A percentile compares a stretch with the other conserved stretches of the same genome.
Evolutionary conservation across 1,140 invertebrate genomes (phyloP).

Genomic region (Lasaia peninsularis): DNA sequence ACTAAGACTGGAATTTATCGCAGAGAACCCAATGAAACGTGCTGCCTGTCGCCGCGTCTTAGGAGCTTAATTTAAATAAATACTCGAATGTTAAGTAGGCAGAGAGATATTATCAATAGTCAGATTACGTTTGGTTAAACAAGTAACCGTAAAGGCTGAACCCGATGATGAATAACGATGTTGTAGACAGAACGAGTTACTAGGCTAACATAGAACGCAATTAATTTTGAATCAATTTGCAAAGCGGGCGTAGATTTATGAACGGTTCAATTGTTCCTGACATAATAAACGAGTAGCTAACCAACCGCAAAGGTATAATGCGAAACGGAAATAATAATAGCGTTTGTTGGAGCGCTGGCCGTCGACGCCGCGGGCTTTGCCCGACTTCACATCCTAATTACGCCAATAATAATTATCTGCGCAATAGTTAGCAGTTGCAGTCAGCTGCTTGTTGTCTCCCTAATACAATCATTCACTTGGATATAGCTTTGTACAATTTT

Average conservation of each 20-base stretch:
- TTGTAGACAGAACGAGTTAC: constrained; percentile 31
- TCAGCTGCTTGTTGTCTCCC: constrained; percentile 47
- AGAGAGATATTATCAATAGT: constrained; percentile 19
- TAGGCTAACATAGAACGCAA: constrained; percentile 42
- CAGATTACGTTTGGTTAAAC: constrained; percentile 44
- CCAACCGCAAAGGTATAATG: constrained; percentile 59
- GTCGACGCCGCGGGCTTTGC: constrained; percentile 60
- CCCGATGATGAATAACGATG: constrained; percentile 28
- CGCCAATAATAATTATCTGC: constrained; percentile 68
- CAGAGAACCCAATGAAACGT: constrained; percentile 33
- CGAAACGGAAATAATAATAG: constrained; percentile 72
- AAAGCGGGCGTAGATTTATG: constrained; percentile 54
- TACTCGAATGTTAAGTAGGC: constrained; percentile 26
- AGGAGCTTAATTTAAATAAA: constrained; percentile 24
- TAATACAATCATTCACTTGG: constrained; percentile 42
- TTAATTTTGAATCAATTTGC: constrained; percentile 67
- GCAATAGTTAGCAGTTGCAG: constrained; percentile 46
- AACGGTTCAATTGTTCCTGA: constrained; percentile 62
- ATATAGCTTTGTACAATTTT: constrained; percentile 21
- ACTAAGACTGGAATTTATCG: constrained; percentile 48
- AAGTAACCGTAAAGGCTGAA: constrained; percentile 44
- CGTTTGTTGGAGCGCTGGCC: constrained; percentile 57
- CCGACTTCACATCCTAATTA: constrained; percentile 71
- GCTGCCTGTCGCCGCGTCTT: constrained; percentile 31
- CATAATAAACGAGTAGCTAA: constrained; percentile 66